Evolutionary conservation across 2,888 invertebrate genomes (phyloP), one percentile per base, ranked within the genome.

Genomic region (Aricia artaxerxes): DNA sequence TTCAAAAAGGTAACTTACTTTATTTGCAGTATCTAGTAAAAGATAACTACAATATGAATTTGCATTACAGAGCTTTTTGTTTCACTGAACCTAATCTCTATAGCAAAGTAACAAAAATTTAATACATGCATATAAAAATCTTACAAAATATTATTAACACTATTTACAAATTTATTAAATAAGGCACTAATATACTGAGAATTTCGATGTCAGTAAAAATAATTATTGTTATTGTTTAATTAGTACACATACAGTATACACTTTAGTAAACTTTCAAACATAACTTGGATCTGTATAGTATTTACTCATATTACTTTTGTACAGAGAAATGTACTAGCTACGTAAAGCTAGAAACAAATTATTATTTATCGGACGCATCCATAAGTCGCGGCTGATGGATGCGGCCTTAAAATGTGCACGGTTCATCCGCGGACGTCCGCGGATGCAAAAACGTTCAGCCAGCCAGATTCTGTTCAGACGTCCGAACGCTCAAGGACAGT

Each of bases 81-180:
- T 64, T 24, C n/a, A 61, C 7, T 24, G 2, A 64, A 64, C 64
- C 31, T 31, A 69, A 13, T 69, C 31, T 5, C 69, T 35, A 69
- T 5, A 31, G 31, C 64, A 11, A 13, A 13, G 5, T 69, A 13
- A 69, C 35, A 57, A 57, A 57, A 13, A 57, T 1, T 57, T 2
- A 69, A 69, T 69, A 38, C 35, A 38, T 35, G 13, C 35, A 69
- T 79, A 24, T 78, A 77, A 78, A 79, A 81, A 49, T 79, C 78
- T 72, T 81, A 79, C 77, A 72, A 64, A 75, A 78, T 80, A 82
- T 79, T 86, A 86, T 86, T 83, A 86, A 86, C 86, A 86, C 81
- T 87, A 87, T 87, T 81, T 87, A 87, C 87, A 87, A 81, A 78
- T 80, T 80, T 81, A 82, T 80, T 82, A 82, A 80, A 80, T 82